Percentiles rank a stretch among this genome's conserved stretches.
These are phyloP conservation scores for Toxotes chatareus DNA, from an alignment of 2,113 vertebrate species.

Conservation along the genomic window DNA sequence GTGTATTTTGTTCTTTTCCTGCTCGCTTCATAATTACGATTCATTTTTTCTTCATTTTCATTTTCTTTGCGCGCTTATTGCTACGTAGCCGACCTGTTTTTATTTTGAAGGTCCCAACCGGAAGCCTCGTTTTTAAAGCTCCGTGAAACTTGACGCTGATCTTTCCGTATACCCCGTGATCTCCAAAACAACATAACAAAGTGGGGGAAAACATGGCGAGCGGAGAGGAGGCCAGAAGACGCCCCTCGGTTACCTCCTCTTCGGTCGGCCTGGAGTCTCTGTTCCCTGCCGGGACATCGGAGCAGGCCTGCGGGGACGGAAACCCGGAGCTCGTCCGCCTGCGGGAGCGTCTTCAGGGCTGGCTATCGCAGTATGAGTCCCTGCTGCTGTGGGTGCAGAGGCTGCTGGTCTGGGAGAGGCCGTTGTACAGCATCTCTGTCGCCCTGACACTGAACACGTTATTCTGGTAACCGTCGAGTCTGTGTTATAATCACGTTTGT, in stretches of 20 bases:
- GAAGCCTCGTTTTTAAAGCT: neutral
- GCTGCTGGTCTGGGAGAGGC: conserved; percentile 95
- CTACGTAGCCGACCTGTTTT: neutral
- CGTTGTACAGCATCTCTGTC: conserved; percentile 90
- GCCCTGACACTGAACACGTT: conserved; percentile 91
- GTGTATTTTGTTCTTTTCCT: neutral
- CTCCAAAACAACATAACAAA: conserved; percentile 80
- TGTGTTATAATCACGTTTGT: neutral
- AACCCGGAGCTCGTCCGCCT: conserved; percentile 81
- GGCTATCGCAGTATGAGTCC: conserved; percentile 86
- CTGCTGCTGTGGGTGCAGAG: conserved; percentile 87
- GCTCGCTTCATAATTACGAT: too few relatives aligned
- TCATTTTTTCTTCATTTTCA: fast-evolving
- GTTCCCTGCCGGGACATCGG: conserved; percentile 78
- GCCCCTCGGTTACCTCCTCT: conserved; percentile 72
- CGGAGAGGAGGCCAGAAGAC: conserved; percentile 80
- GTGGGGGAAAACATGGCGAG: conserved; percentile 83
- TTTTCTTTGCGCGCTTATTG: too few relatives aligned
- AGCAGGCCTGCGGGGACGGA: conserved; percentile 65
- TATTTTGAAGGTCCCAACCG: conserved; percentile 52
- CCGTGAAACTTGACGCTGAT: conserved; percentile 10
- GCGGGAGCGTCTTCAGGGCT: conserved; percentile 87
- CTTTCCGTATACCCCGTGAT: conserved; percentile 75
- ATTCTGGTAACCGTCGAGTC: conserved; percentile 87
- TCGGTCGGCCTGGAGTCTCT: conserved; percentile 81